Evolutionary conservation across 2,113 vertebrate genomes (phyloP).

Genomic region (Cervus canadensis): DNA sequence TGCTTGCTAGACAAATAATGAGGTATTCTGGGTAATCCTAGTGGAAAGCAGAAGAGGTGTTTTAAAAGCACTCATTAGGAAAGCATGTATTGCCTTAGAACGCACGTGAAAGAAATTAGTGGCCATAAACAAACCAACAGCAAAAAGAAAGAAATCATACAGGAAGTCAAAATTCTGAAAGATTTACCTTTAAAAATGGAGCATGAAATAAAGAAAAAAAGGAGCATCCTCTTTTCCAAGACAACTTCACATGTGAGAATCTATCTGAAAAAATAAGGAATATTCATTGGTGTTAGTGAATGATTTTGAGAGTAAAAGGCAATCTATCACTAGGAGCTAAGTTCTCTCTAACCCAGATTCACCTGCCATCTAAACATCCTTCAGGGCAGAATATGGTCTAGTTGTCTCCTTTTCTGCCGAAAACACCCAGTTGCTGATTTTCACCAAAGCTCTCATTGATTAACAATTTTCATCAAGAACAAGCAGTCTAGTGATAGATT

Average conservation of each 20-base stretch:
- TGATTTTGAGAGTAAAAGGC: conserved; percentile 21
- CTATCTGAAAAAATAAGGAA: background rate
- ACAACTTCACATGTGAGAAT: background rate
- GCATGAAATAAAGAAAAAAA: background rate
- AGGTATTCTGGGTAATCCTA: background rate
- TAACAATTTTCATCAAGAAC: background rate
- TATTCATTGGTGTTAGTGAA: conserved; percentile 7
- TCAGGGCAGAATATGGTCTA: background rate
- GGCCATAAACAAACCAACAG: background rate
- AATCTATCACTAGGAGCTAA: background rate
- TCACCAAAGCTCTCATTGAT: background rate
- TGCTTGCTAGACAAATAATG: conserved; percentile 4
- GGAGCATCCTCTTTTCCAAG: background rate
- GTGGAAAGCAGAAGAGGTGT: background rate
- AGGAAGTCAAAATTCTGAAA: conserved; percentile 15
- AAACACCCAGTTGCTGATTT: background rate
- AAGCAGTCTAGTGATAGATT: background rate
- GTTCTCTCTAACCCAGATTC: background rate
- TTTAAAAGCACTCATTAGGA: conserved; percentile 11
- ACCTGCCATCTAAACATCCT: background rate
- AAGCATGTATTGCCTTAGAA: conserved; percentile 16
- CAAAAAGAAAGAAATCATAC: background rate
- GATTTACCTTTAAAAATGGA: background rate
- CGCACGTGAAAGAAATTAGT: background rate
- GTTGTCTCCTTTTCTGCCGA: background rate